Evolutionary conservation across 2,797 vertebrate genomes (phyloP), one percentile per base, ranked within the genome.

Genomic region (Psittacula derbiana): DNA sequence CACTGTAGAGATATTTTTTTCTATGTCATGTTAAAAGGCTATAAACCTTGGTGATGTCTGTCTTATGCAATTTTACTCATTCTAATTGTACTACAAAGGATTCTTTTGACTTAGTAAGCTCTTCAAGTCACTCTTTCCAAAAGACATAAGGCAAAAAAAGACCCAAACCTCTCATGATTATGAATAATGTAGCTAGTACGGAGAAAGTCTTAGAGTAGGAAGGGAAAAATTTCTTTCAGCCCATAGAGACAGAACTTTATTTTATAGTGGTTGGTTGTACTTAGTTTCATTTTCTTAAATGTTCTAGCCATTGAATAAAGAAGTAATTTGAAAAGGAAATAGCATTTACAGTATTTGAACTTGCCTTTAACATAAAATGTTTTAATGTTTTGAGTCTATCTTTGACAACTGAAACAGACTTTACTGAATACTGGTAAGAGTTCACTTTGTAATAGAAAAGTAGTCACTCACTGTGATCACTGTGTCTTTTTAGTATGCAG

Each of bases 401-500:
- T 98, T 95, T 97, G 95, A 96, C 95, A 96, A 96, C 44, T 86
- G 92, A 95, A 96, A 73, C 89, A 96, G 94, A 97, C 95, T 97
- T 96, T 92, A 91, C 88, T 97, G 95, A 97, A 96, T 88, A 93
- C 88, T 94, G 92, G 90, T 93, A 96, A 97, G 96, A 97, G 95
- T 98, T 98, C 97, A 97, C 97, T 98, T 98, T 97, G 97, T 97
- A 96, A 97, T 92, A 97, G 92, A 96, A 98, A 97, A 98, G 92
- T 98, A 97, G 95, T 97, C 92, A 89, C 92, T 98, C 96, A 86
- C 96, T 98, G 95, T 98, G 98, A 98, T 98, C 97, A 97, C 96
- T 97, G 91, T 95, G 95, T 98, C 98, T 98, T 98, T 98, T 98
- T 98, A 98, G 97, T 98, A 98, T 98, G 98, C 98, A 98, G 97